Conservation (phyloP, 92 coral and sea anemone species). For the Phymanthus crucifer region DNA sequence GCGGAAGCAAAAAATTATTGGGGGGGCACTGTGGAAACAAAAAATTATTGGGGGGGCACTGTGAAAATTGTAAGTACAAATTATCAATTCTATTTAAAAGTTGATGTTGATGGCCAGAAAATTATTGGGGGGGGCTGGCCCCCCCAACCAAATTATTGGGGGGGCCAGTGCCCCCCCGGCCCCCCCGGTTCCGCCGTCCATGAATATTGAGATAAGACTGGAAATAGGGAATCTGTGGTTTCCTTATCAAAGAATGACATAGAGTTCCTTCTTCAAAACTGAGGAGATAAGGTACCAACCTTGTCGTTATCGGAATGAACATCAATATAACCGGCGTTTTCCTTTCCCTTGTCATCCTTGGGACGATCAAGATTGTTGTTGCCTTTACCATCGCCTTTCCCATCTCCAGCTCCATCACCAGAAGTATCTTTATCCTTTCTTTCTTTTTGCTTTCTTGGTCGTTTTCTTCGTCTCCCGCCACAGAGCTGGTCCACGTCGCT, state of each 20-base stretch:
- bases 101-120: no score
- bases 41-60: no score
- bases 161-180: no score
- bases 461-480: constrained; percentile 6
- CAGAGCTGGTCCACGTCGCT: constrained; percentile 33
- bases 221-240: neutral
- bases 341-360: constrained; percentile 23
- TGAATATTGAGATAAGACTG: neutral
- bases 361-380: neutral
- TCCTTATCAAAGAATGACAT: neutral
- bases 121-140: no score
- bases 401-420: constrained; percentile 12
- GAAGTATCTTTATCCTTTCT: constrained; percentile 3
- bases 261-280: neutral
- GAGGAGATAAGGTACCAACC: constrained; percentile 6
- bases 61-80: no score
- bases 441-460: neutral
- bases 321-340: neutral
- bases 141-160: no score
- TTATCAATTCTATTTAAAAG: no score
- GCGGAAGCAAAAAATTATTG: no score
- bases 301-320: neutral
- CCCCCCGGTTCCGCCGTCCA: no score
- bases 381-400: constrained; percentile 19
- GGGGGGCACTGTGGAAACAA: no score